phyloP scores from a whole-genome alignment of 2,797 vertebrate genomes.

The Sebastiscus tertius region DNA sequence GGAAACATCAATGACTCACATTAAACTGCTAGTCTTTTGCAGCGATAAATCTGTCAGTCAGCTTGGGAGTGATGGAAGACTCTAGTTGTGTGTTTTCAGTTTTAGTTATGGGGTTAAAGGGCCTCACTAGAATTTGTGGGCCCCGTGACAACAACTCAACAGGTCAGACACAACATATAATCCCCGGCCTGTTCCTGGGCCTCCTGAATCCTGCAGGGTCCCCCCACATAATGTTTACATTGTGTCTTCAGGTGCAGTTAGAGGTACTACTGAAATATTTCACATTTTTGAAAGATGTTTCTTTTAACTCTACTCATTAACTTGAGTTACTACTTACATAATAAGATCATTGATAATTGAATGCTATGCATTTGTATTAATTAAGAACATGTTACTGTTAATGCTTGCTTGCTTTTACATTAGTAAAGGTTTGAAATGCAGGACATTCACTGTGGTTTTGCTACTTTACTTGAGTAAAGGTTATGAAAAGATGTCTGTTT shows the following conservation, averaged over 20 bases:
- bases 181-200: not conserved
- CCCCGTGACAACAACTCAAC: slow-evolving; percentile 8
- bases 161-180: slow-evolving; percentile 28
- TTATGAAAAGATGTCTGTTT: not conserved
- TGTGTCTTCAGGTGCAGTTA: not conserved
- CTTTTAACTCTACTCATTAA: not conserved
- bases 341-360: not conserved
- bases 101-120: not conserved
- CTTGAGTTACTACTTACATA: not conserved
- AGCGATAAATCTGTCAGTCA: not conserved
- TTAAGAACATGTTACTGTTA: not conserved
- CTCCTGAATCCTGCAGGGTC: not conserved
- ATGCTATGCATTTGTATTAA: not conserved
- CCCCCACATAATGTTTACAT: not conserved
- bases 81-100: not conserved
- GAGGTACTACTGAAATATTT: not conserved
- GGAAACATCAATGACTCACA: not conserved
- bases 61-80: not conserved
- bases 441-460: not conserved
- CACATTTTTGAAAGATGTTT: not conserved
- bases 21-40: not conserved
- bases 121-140: not conserved
- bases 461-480: not conserved
- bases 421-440: not conserved
- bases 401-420: not conserved